Percentiles rank a stretch among this genome's conserved stretches.
These are phyloP conservation scores for Sorex maritimensis DNA, from an alignment of 2,797 vertebrate genomes.

Conservation along the genomic window DNA sequence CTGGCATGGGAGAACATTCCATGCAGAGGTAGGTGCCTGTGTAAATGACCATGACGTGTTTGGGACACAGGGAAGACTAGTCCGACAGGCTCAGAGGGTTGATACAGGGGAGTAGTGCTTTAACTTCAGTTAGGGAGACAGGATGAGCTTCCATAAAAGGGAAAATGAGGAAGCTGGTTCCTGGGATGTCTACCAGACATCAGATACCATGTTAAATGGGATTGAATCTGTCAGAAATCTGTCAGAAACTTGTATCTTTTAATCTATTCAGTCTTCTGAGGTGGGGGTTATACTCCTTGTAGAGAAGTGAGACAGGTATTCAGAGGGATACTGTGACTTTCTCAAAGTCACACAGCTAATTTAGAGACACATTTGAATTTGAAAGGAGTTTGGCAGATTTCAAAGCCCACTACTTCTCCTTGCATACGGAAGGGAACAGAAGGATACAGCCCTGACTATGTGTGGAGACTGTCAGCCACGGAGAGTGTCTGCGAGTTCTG, in stretches of 20 bases:
- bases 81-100: not conserved
- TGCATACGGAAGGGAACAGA: not conserved
- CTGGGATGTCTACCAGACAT: not conserved
- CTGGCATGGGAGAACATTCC: not conserved
- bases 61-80: not conserved
- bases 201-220: not conserved
- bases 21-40: not conserved
- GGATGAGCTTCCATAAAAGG: conserved; percentile 38
- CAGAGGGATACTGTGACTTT: conserved; percentile 12
- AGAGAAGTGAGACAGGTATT: conserved; percentile 2
- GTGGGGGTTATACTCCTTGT: not conserved
- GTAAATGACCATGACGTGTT: not conserved
- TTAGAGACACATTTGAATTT: conserved; percentile 61
- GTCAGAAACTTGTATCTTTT: conserved; percentile 23
- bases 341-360: conserved; percentile 9
- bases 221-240: not conserved
- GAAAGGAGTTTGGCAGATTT: conserved; percentile 16
- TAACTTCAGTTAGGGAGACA: not conserved
- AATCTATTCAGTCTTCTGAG: not conserved
- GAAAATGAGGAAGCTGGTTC: conserved; percentile 8
- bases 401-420: not conserved
- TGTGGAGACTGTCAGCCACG: not conserved
- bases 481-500: not conserved
- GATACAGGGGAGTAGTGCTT: not conserved
- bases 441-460: not conserved